Evolutionary conservation across 2,888 invertebrate species (phyloP).

Genomic region (Drosophila neotestacea): DNA sequence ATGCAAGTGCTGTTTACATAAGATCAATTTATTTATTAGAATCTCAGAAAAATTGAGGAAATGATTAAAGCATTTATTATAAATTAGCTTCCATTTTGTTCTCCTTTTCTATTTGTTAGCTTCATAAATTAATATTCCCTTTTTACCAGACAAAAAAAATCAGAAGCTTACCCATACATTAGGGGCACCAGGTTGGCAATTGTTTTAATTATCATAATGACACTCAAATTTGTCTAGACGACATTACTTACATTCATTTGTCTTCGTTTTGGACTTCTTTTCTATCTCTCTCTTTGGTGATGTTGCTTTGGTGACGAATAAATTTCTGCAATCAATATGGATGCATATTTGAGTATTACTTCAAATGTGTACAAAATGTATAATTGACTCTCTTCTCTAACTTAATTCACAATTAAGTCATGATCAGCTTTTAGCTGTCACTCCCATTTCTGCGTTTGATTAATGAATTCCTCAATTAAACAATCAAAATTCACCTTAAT

Average conservation of each 20-base stretch:
- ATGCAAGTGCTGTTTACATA: conserved; percentile 6
- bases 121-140: not conserved
- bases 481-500: no score
- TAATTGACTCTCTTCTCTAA: not conserved
- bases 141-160: not conserved
- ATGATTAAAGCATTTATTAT: not conserved
- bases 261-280: conserved; percentile 6
- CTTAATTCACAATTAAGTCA: not conserved
- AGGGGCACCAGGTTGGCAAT: not conserved
- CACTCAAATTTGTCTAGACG: conserved; percentile 70
- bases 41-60: not conserved
- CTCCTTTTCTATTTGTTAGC: not conserved
- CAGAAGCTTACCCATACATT: not conserved
- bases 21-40: conserved; percentile 13
- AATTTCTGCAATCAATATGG: not conserved
- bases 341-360: conserved; percentile 1
- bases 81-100: not conserved
- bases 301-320: not conserved
- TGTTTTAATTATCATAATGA: conserved; percentile 67
- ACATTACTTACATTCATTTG: conserved; percentile 26
- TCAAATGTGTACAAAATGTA: not conserved
- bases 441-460: not conserved
- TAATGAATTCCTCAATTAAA: not conserved
- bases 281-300: conserved; percentile 5
- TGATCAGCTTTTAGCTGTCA: not conserved